These are phyloP conservation scores for Periphyllus acericola DNA, from an alignment of 2,888 invertebrate species.

Conservation along the genomic window DNA sequence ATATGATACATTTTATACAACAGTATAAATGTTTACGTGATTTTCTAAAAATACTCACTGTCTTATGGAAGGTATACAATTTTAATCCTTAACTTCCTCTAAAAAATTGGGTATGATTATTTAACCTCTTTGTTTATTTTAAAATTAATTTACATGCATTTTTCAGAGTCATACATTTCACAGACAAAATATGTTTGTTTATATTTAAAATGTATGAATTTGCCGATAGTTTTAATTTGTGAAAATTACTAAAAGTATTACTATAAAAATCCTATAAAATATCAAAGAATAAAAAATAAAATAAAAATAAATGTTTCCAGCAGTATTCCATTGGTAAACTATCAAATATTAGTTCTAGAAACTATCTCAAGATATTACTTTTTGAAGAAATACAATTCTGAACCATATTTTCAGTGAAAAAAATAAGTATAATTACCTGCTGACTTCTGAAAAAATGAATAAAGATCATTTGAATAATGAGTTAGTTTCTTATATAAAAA, in stretches of 20 bases:
- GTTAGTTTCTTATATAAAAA: not conserved
- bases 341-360: not conserved
- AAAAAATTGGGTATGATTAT: not conserved
- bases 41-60: too few relatives aligned
- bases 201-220: not conserved
- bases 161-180: not conserved
- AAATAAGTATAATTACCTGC: not conserved
- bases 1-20: not conserved
- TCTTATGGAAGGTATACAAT: not conserved
- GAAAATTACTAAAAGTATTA: not conserved
- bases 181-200: not conserved
- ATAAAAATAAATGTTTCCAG: conserved; percentile 14
- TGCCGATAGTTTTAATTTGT: not conserved
- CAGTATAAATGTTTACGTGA: too few relatives aligned
- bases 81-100: not conserved
- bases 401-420: not conserved
- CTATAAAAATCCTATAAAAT: not conserved
- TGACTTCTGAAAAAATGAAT: not conserved
- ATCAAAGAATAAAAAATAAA: not conserved
- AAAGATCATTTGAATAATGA: not conserved
- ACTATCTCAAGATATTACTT: not conserved
- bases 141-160: too few relatives aligned
- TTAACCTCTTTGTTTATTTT: not conserved
- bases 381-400: not conserved
- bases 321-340: conserved; percentile 32